phyloP scores from a whole-genome alignment of 2,888 invertebrate genomes.

The Pachymerium ferrugineum region DNA sequence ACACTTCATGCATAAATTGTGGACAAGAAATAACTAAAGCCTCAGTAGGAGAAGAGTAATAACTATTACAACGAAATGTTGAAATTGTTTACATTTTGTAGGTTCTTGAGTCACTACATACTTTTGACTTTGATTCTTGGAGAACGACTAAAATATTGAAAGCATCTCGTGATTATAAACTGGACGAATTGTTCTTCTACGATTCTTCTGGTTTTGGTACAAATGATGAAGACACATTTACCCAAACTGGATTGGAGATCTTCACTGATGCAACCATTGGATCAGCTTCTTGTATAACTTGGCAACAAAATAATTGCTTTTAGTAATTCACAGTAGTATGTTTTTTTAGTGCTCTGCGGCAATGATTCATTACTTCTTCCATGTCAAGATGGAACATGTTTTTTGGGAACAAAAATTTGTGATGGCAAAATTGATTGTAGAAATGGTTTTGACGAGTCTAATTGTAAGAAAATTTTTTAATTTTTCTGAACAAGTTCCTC shows the following conservation, averaged over 20 bases:
- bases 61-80: background rate
- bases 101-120: constrained; percentile 38
- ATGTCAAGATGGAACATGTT: constrained; percentile 49
- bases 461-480: constrained; percentile 43
- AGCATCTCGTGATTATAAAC: constrained; percentile 38
- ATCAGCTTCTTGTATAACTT: constrained; percentile 36
- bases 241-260: constrained; percentile 47
- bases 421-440: constrained; percentile 50
- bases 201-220: constrained; percentile 47
- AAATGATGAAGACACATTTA: constrained; percentile 49
- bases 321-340: background rate
- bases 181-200: constrained; percentile 38
- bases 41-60: constrained; percentile 41
- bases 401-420: constrained; percentile 47
- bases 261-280: constrained; percentile 48
- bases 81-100: background rate
- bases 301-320: background rate
- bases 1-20: constrained; percentile 41
- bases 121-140: constrained; percentile 37
- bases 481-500: background rate
- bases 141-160: constrained; percentile 36
- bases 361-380: constrained; percentile 41
- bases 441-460: constrained; percentile 48
- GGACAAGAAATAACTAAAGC: constrained; percentile 48
- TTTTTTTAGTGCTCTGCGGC: constrained; percentile 11